phyloP scores from a whole-genome alignment of 2,797 vertebrate genomes.

The Sylvia borin region DNA sequence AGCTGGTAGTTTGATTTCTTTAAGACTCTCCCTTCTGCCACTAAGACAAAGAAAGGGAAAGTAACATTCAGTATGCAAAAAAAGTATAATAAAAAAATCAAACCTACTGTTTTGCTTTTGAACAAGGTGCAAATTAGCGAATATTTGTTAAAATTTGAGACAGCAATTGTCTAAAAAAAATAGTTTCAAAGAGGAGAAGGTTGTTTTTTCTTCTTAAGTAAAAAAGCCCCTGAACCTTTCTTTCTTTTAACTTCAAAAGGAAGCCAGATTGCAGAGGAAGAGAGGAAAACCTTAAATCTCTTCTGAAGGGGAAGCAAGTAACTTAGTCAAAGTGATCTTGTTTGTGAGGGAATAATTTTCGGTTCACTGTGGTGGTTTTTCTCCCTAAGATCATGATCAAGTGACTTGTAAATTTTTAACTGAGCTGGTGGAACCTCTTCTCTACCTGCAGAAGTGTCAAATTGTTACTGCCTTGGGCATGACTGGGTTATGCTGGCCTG shows the following conservation, averaged over 20 bases:
- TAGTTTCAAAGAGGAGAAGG: constrained; percentile 59
- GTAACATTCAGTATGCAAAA: not conserved
- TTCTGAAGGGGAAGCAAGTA: constrained; percentile 38
- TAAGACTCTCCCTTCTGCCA: constrained; percentile 49
- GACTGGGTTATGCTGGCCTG: not conserved
- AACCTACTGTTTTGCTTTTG: constrained; percentile 61
- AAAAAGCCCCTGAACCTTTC: constrained; percentile 53
- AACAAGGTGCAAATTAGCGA: constrained; percentile 68
- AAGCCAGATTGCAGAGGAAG: constrained; percentile 57
- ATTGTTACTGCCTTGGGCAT: not conserved
- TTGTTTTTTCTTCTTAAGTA: constrained; percentile 45
- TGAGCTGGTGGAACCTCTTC: not conserved
- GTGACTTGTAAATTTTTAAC: not conserved
- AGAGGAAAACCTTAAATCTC: constrained; percentile 55
- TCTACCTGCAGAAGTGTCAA: not conserved
- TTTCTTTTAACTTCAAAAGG: constrained; percentile 70
- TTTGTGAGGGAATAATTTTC: constrained; percentile 21
- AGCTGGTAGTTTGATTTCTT: constrained; percentile 53
- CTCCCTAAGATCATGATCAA: not conserved
- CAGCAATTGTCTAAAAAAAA: constrained; percentile 62
- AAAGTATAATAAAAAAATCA: not conserved
- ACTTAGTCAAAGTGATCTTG: constrained; percentile 47
- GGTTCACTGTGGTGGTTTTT: not conserved
- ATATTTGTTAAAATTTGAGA: constrained; percentile 69
- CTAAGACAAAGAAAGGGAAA: constrained; percentile 61